A percentile compares a stretch with the other conserved stretches of the same genome.
Evolutionary conservation across 2,888 invertebrate genomes (phyloP).

Genomic region (Pseudolycoriella hygida): DNA sequence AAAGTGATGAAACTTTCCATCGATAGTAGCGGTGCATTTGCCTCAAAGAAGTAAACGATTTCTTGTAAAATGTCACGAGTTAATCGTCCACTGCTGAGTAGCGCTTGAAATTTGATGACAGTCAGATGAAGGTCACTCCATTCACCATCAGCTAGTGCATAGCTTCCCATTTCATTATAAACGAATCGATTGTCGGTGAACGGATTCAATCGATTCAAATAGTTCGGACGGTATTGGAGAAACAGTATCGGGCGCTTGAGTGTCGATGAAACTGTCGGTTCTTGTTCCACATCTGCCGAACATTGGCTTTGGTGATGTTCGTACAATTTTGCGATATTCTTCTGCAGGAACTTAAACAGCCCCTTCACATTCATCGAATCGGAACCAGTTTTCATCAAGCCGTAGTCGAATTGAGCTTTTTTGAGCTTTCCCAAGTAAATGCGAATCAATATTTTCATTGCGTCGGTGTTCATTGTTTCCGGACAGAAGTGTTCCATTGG

Average conservation of each 20-base stretch:
- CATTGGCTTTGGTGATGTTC: neutral
- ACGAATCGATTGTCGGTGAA: conserved; percentile 20
- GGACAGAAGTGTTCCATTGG: neutral
- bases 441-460: conserved; percentile 40
- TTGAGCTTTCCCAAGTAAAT: conserved; percentile 38
- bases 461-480: conserved; percentile 17
- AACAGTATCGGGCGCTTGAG: conserved; percentile 19
- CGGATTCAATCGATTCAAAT: conserved; percentile 24
- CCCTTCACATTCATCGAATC: neutral
- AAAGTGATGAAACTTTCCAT: conserved; percentile 33
- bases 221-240: conserved; percentile 21
- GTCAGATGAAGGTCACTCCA: conserved; percentile 8
- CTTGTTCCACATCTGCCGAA: too few relatives aligned
- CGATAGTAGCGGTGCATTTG: conserved; percentile 35
- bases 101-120: conserved; percentile 26
- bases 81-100: conserved; percentile 36
- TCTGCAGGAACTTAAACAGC: neutral
- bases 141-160: conserved; percentile 2
- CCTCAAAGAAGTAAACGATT: conserved; percentile 40
- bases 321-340: neutral
- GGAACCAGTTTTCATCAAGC: too few relatives aligned
- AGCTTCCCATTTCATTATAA: conserved; percentile 1
- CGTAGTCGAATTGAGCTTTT: conserved; percentile 10
- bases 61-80: conserved; percentile 38
- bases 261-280: neutral